A percentile compares a stretch with the other conserved stretches of the same genome.
Conservation (phyloP, 2,113 vertebrate species). For the Scytalopus superciliaris region DNA sequence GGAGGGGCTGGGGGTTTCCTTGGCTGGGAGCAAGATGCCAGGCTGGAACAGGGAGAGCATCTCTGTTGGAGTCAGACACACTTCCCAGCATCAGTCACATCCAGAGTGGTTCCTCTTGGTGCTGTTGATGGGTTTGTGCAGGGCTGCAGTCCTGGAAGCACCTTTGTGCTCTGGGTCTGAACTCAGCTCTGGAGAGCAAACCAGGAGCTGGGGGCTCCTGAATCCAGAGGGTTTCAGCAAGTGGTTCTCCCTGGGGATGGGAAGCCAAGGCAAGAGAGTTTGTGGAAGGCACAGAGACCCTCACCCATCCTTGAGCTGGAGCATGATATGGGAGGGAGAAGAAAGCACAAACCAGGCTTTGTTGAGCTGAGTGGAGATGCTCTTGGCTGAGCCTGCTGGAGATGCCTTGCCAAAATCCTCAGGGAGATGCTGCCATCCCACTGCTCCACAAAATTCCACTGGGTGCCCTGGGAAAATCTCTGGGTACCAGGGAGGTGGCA, state of each 20-base stretch:
- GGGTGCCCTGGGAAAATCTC: not conserved
- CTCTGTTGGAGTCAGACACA: not conserved
- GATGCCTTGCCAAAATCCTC: not conserved
- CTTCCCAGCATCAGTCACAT: not conserved
- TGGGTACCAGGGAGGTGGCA: not conserved
- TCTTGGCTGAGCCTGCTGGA: not conserved
- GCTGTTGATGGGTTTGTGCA: not conserved
- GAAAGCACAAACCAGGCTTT: not conserved
- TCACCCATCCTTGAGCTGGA: rapidly evolving
- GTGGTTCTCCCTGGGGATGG: rapidly evolving
- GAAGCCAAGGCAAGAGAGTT: not conserved
- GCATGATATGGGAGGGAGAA: not conserved
- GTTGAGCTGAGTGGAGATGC: not conserved
- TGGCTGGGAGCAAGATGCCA: not conserved
- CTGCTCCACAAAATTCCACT: not conserved
- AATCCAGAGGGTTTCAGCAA: rapidly evolving
- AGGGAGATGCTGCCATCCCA: not conserved
- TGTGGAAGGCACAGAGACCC: not conserved
- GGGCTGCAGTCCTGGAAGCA: rapidly evolving
- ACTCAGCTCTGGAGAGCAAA: not conserved
- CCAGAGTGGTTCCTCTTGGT: not conserved
- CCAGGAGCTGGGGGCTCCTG: not conserved
- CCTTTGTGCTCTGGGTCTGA: not conserved
- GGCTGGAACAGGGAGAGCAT: not conserved
- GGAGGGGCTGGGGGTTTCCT: not conserved